Evolutionary conservation across 2,113 vertebrate genomes (phyloP).

Genomic region (rabbit (Oryctolagus cuniculus)): DNA sequence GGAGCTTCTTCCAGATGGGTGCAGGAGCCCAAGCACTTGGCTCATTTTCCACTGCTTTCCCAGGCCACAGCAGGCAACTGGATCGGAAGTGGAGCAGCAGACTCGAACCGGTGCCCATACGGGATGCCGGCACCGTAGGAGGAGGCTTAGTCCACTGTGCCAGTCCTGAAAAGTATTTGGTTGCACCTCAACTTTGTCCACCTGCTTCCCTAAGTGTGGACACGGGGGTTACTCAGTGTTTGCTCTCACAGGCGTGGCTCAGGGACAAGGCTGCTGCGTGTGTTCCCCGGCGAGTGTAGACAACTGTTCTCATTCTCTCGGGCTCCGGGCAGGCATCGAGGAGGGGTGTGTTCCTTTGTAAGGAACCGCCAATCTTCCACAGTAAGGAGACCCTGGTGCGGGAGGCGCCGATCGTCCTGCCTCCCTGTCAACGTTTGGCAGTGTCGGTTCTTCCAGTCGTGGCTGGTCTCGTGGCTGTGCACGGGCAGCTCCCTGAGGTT

Average conservation of each 20-base stretch:
- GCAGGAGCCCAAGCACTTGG: no score
- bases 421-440: background rate
- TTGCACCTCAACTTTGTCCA: no score
- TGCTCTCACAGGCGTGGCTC: background rate
- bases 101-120: no score
- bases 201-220: background rate
- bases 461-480: background rate
- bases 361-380: background rate
- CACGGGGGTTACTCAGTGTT: background rate
- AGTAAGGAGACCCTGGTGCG: rapidly evolving
- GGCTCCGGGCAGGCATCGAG: background rate
- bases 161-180: no score
- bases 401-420: rapidly evolving
- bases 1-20: no score
- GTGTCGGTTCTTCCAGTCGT: background rate
- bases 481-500: background rate
- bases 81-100: no score
- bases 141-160: no score
- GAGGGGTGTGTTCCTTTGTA: background rate
- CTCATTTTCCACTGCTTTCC: no score
- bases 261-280: background rate
- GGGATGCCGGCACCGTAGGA: no score
- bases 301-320: background rate
- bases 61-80: no score
- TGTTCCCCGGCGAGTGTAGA: background rate